phyloP scores from a whole-genome alignment of 2,113 vertebrate species.

The Accipiter cooperii region DNA sequence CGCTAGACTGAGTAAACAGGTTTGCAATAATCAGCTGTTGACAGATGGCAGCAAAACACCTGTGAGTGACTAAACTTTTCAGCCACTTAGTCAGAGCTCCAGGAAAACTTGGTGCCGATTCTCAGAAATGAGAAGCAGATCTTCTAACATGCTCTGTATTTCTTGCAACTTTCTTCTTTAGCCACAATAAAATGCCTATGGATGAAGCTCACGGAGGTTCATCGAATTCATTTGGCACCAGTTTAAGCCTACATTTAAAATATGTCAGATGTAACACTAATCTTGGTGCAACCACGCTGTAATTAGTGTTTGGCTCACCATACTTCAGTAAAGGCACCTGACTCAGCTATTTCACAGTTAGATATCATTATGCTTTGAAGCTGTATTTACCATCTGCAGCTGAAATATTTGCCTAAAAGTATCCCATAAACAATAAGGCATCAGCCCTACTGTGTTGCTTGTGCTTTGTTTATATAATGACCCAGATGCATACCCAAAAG shows the following conservation, averaged over 20 bases:
- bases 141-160: not conserved
- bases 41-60: conserved; percentile 67
- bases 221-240: conserved; percentile 13
- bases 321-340: conserved; percentile 45
- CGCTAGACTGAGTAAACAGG: conserved; percentile 41
- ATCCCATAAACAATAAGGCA: not conserved
- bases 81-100: conserved; percentile 59
- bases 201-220: conserved; percentile 33
- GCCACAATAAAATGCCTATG: conserved; percentile 19
- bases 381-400: conserved; percentile 39
- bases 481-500: not conserved
- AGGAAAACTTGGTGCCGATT: conserved; percentile 26
- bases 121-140: conserved; percentile 45
- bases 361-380: conserved; percentile 60
- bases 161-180: conserved; percentile 3
- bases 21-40: conserved; percentile 64
- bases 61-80: conserved; percentile 62
- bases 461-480: not conserved
- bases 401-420: conserved; percentile 51
- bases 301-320: conserved; percentile 50
- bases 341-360: conserved; percentile 60
- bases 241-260: conserved; percentile 27
- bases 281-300: conserved; percentile 28
- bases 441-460: not conserved
- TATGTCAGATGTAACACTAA: conserved; percentile 32